A percentile compares a stretch with the other conserved stretches of the same genome.
Evolutionary conservation across 2,797 vertebrate species (phyloP).

Genomic region (Stomatorhinus walkeri): DNA sequence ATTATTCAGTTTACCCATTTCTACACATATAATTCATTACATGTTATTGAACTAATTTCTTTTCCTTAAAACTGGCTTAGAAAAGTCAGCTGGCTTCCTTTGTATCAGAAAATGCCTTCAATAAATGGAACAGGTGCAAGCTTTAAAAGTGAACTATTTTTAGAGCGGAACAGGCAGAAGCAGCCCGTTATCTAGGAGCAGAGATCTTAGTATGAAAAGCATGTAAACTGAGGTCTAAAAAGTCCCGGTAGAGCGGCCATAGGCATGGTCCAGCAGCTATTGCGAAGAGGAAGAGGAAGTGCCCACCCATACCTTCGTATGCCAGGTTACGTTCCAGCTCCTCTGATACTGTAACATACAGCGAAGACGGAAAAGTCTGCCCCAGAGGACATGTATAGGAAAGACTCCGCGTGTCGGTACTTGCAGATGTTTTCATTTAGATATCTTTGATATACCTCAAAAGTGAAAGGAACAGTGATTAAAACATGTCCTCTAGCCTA

Average conservation of each 20-base stretch:
- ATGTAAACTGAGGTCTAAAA: conserved; percentile 15
- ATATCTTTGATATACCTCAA: background rate
- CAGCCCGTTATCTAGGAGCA: conserved; percentile 20
- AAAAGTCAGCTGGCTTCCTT: conserved; percentile 28
- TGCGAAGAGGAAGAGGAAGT: background rate
- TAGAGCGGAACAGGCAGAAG: conserved; percentile 29
- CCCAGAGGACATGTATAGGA: background rate
- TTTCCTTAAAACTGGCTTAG: background rate
- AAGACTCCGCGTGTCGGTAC: background rate
- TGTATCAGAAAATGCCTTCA: conserved; percentile 40
- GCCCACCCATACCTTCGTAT: background rate
- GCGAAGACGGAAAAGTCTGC: background rate
- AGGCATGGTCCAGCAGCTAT: background rate
- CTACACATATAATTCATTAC: background rate
- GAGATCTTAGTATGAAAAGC: conserved; percentile 2
- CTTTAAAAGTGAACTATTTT: conserved; percentile 36
- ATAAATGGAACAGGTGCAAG: conserved; percentile 52
- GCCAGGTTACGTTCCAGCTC: background rate
- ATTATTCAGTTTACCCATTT: background rate
- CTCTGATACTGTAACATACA: background rate
- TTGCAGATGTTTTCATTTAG: conserved; percentile 2
- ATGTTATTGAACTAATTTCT: conserved; percentile 1
- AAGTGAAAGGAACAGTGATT: background rate
- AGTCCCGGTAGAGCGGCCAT: background rate
- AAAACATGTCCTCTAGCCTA: background rate